Base-by-base conservation (phyloP, 2,888 invertebrate species). In the Epirrhoe tristata region DNA sequence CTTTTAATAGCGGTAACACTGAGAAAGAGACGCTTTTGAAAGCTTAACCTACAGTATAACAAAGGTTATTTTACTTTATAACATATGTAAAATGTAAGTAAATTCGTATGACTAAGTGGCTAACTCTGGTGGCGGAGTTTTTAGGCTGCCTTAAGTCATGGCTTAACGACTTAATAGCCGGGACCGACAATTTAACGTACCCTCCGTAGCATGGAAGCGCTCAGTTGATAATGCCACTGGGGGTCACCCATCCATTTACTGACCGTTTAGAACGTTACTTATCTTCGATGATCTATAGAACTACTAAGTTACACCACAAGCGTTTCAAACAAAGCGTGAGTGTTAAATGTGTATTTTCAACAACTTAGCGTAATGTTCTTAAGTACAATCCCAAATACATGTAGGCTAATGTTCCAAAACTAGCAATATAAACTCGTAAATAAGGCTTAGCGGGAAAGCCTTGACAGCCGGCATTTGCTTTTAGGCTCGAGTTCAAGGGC, bases 1-100 rank as follows among this genome's bases (percentile, higher is more conserved):
- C 74, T 76, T 75, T 76, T 76, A 77, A 80, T 75, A 75, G 77
- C 73, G 64, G 66, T 69, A 65, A 74, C 70, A 70, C 71, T 74
- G 71, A 65, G n/a, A n/a, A n/a, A n/a, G n/a, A n/a, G 63, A 71
- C 63, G 66, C 73, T 73, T 74, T 75, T 73, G 72, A 75, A 71
- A 67, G 63, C 66, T 66, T 74, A 66, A 71, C 74, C 67, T 68
- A 67, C 63, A 64, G 36, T 56, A 57, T 3, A 2, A 63, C 63
- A 67, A 63, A 62, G 59, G 57, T 61, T 46, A 46, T 6, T 55
- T 46, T 43, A n/a, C 16, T 17, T 48, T 6, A 36, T 52, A 46
- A 58, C 39, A 52, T 51, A 36, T 52, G 52, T 52, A 24, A 39
- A 8, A 32, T 10, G 46, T 50, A 43, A 31, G 56, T 1, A 10